Base-by-base conservation (phyloP, 2,888 invertebrate species). In the Shargacucullia verbasci region DNA sequence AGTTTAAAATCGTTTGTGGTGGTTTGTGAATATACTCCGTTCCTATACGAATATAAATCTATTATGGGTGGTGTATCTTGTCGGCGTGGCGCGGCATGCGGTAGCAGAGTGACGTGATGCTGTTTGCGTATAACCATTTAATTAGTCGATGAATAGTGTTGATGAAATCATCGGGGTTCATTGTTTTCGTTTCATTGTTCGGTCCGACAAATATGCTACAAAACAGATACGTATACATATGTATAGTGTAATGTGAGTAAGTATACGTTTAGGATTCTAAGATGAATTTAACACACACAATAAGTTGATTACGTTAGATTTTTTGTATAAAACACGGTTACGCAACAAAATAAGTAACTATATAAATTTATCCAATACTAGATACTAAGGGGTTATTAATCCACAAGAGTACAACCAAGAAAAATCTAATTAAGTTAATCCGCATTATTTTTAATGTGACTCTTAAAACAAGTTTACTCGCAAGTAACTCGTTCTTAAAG, bases 21-120 rank as follows among this genome's bases (percentile, higher is more conserved):
- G 8, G 27, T 14, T 57, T 49, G 33, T 40, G 64, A 50, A 62
- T 56, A 65, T 86, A 76, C 46, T 76, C 41, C 78, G 55, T 87
- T 88, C 61, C 81, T 76, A 67, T 50, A 70, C 64, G 43, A 47
- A 13, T 8, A 40, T 35, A 71, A 78, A 79, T 89, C 88, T 91
- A 91, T 90, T 91, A 93, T 91, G 92, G 92, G 93, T 93, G 92
- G 93, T 93, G 93, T 93, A 89, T 88, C 86, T 88, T 70, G 74
- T 72, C 60, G 79, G 79, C 78, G 83, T 80, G 83, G 82, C 83
- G 81, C 81, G 84, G 85, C 89, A 90, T 86, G 88, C 85, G 85
- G 87, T 84, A 83, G 81, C 78, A 62, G 76, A 81, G 82, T 89
- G 89, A 90, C 87, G 88, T 80, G 82, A 83, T 81, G 75, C 76